A percentile compares a stretch with the other conserved stretches of the same genome.
Evolutionary conservation across 64 coral and sea anemone genomes (phyloP).

Genomic region (Pocillopora damicornis): DNA sequence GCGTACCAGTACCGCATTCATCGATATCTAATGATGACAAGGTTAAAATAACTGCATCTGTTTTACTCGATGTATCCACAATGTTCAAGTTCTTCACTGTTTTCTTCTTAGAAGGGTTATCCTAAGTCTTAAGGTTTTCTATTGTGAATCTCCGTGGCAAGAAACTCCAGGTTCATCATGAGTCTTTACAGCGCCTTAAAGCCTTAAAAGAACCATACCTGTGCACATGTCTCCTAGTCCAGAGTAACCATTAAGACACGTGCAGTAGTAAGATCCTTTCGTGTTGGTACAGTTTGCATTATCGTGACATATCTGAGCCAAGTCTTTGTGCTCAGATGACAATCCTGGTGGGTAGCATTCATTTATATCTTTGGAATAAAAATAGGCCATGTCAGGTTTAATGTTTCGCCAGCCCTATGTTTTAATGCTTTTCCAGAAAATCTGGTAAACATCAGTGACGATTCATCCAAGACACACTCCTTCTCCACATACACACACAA

Average conservation of each 20-base stretch:
- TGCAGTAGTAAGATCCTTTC: conserved; percentile 50
- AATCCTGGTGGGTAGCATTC: conserved; percentile 32
- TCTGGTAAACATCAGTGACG: background rate
- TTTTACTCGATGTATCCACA: background rate
- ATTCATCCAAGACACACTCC: too few relatives aligned
- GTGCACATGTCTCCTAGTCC: conserved; percentile 9
- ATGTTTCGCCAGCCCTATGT: background rate
- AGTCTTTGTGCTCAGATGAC: conserved; percentile 26
- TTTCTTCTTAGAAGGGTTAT: background rate
- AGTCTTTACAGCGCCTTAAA: too few relatives aligned
- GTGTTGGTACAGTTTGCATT: conserved; percentile 50
- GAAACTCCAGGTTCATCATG: too few relatives aligned
- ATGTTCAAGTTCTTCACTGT: background rate
- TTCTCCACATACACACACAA: too few relatives aligned
- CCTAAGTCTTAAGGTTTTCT: background rate
- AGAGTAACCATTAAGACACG: conserved; percentile 12
- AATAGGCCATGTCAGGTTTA: background rate
- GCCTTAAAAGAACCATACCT: background rate
- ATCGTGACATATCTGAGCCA: conserved; percentile 36
- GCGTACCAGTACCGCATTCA: conserved; percentile 27
- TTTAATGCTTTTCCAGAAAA: background rate
- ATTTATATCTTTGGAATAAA: conserved; percentile 28
- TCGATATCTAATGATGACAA: conserved; percentile 52
- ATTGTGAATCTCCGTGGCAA: too few relatives aligned
- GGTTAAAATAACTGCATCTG: background rate